These are phyloP conservation scores for Gymnocheta viridis DNA, from an alignment of 2,888 invertebrate genomes.

Conservation along the genomic window DNA sequence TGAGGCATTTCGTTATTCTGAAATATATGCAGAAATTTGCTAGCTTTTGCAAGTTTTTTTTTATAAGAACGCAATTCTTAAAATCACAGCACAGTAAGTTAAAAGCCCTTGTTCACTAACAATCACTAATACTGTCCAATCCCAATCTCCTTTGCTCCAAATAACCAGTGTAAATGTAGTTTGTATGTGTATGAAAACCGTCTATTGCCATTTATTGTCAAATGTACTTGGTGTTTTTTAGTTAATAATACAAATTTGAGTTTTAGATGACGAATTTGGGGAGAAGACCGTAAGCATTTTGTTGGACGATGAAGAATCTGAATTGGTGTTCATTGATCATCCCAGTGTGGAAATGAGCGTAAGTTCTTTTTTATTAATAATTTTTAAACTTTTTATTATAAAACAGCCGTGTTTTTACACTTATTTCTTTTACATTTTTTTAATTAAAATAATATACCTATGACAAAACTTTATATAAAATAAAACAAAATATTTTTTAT, in stretches of 20 bases:
- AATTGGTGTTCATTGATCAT: constrained; percentile 94
- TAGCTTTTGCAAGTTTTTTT: constrained; percentile 22
- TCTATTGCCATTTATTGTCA: constrained; percentile 67
- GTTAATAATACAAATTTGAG: constrained; percentile 81
- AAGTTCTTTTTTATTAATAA: constrained; percentile 81
- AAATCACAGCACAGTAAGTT: constrained; percentile 64
- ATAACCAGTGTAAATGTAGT: background rate
- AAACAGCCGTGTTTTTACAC: too few relatives aligned
- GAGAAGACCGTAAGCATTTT: constrained; percentile 95
- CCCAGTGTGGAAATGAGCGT: constrained; percentile 95
- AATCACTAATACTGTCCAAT: background rate
- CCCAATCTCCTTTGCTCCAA: background rate
- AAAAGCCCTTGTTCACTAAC: constrained; percentile 61
- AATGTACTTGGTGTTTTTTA: constrained; percentile 75
- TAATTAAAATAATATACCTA: background rate
- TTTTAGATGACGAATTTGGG: constrained; percentile 95
- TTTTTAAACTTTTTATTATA: too few relatives aligned
- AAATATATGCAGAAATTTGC: constrained; percentile 7
- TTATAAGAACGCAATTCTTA: background rate
- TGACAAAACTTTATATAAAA: too few relatives aligned
- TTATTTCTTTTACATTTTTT: background rate
- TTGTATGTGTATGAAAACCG: constrained; percentile 1
- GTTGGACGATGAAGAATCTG: constrained; percentile 93
- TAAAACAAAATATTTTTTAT: too few relatives aligned
- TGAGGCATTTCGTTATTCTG: background rate